Evolutionary conservation across 2,888 invertebrate species (phyloP).

Genomic region (Catonia carolina): DNA sequence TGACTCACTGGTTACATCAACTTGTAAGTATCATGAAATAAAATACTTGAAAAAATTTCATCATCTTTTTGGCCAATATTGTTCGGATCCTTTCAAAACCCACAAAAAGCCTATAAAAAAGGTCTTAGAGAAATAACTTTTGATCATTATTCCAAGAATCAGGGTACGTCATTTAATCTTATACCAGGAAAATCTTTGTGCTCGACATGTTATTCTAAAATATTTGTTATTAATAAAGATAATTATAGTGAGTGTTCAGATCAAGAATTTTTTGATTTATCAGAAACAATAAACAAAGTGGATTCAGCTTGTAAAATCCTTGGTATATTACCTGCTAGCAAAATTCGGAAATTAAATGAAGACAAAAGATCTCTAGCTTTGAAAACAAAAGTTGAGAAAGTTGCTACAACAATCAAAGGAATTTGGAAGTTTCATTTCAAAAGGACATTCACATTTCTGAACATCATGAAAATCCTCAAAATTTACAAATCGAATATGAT

Average conservation of each 20-base stretch:
- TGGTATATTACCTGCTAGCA: neutral
- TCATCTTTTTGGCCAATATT: neutral
- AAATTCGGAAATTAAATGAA: neutral
- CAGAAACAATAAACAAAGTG: neutral
- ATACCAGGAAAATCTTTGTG: neutral
- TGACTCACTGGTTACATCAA: neutral
- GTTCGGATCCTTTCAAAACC: neutral
- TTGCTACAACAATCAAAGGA: neutral
- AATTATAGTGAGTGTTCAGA: neutral
- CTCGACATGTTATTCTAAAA: neutral
- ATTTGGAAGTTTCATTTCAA: constrained; percentile 1
- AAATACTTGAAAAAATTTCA: constrained; percentile 3
- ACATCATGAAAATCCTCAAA: neutral
- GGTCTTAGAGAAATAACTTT: neutral
- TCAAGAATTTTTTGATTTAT: constrained; percentile 2
- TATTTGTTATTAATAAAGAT: constrained; percentile 1
- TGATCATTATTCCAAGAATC: constrained; percentile 3
- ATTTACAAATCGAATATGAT: too few species aligned
- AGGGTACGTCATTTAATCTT: neutral
- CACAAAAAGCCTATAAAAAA: neutral
- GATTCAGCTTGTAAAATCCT: neutral
- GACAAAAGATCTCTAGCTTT: neutral
- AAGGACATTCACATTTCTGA: neutral
- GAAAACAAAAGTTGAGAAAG: neutral
- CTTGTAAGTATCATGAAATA: constrained; percentile 1